Evolutionary conservation across 2,113 vertebrate genomes (phyloP), one percentile per base, ranked within the genome.

Genomic region (Suncus etruscus): DNA sequence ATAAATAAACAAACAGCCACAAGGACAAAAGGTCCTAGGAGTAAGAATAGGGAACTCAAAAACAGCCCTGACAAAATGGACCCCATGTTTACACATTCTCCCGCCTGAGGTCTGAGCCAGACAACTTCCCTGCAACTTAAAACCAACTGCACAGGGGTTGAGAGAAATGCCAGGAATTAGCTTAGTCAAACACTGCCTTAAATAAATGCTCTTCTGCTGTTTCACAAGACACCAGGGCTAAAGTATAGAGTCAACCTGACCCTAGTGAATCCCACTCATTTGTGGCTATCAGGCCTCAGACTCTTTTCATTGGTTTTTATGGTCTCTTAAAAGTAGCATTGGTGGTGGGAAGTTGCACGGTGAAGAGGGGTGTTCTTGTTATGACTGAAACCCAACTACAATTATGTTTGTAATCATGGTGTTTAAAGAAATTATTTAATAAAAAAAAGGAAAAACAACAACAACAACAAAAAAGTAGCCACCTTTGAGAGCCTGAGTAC

Each of bases 121-220:
- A 94, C 92, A 92, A 91, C 93, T 94, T 79, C 76, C 80, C 83
- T 94, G 95, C 83, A 96, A 97, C 90, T 93, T 94, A 94, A 96
- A 96, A 95, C 95, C 90, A 0, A 50, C 58, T 11, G 73, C 85
- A 69, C 91, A 88, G 79, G 91, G 90, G 91, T 86, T 90, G 95
- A 94, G 83, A 93, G 91, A 95, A 95, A 94, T 75, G 94, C 92
- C 90, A 6, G 25, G 94, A 95, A 92, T 94, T 89, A 95, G 93
- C 93, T 95, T 94, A 91, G 85, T 96, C 93, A 95, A 94, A 96
- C 66, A 79, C 88, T 91, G 86, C 86, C 90, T 91, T 88, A 95
- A 95, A 95, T 93, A 96, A 92, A 95, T 76, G 83, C 76, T n/a
- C 47, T 45, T 83, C 90, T 91, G 73, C 4, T 81, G 47, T 69